Evolutionary conservation across 1,140 invertebrate genomes (phyloP).

Genomic region (Neotoxoptera formosana): DNA sequence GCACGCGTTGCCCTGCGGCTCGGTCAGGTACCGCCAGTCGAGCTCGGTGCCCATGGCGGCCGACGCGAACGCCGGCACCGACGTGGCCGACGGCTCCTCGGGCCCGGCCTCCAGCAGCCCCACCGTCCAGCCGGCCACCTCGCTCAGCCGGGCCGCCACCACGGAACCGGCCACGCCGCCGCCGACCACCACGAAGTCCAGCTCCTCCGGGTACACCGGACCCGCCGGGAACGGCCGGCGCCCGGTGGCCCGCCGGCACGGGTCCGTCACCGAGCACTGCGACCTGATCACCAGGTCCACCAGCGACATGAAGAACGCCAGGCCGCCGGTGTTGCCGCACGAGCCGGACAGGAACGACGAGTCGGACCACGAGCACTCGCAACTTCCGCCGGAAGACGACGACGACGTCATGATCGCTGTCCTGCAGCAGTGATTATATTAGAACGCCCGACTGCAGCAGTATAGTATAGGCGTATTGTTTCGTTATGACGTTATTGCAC

Average conservation of each 20-base stretch:
- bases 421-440: too few relatives aligned
- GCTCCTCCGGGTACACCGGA: constrained; percentile 61
- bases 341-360: constrained; percentile 64
- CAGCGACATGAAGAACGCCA: constrained; percentile 68
- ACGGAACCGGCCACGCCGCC: constrained; percentile 64
- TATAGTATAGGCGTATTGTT: too few relatives aligned
- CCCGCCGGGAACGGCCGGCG: constrained; percentile 13
- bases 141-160: constrained; percentile 69
- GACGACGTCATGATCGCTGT: too few relatives aligned
- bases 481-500: neutral
- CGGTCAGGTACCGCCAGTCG: constrained; percentile 76
- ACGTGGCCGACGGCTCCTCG: constrained; percentile 73
- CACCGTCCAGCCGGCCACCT: constrained; percentile 65
- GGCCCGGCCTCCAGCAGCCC: constrained; percentile 72
- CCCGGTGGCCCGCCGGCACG: constrained; percentile 63
- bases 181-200: constrained; percentile 62
- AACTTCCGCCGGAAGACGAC: constrained; percentile 59
- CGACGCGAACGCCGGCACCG: constrained; percentile 72
- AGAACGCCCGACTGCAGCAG: too few relatives aligned
- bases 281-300: constrained; percentile 63
- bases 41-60: constrained; percentile 66
- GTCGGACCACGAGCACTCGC: constrained; percentile 65
- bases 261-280: constrained; percentile 67
- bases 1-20: constrained; percentile 69
- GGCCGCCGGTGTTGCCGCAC: constrained; percentile 62